Evolutionary conservation across 2,113 vertebrate species (phyloP), one percentile per base, ranked within the genome.

Genomic region (Phalacrocorax aristotelis): DNA sequence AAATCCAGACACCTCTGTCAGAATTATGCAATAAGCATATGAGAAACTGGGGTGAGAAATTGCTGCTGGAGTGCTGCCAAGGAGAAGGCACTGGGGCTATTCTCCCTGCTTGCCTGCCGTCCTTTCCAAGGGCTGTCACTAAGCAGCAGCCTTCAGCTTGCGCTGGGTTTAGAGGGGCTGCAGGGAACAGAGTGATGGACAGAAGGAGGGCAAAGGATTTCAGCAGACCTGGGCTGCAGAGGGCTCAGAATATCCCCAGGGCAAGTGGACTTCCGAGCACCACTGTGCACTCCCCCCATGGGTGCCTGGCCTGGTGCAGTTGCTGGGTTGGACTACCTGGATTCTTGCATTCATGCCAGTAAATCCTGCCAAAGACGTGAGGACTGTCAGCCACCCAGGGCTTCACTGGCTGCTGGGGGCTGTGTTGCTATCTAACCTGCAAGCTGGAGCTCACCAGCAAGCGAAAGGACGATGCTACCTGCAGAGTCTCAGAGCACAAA

Each of bases 31-130:
- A 77, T 83, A 21, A 83, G 42, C 83, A 54, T 51, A 48, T 2
- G 72, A 87, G 83, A 83, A 88, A 79, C 54, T 58, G 89, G 80
- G 87, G 79, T 94, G 94, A 80, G 86, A 78, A 81, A 60, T 76
- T 0, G 2, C 57, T 51, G 52, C 78, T 94, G 92, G 82, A 93
- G 52, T 4, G 11, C 57, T 72, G 88, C 62, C 64, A 87, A 70
- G 57, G 48, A 91, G 93, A 44, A 80, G 90, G 69, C 60, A 10
- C 68, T 55, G 89, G 77, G 80, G 76, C 81, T 64, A 11, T 38
- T 91, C 66, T 89, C 48, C 25, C 30, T 82, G 87, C 68, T 79
- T 9, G 44, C 54, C 62, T 60, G 68, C 54, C 44, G 4, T 60
- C 66, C 81, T 57, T 23, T 42, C 58, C 55, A 36, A 81, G 66